phyloP scores from a whole-genome alignment of 2,888 invertebrate species.

The Ornithoptera priamus region DNA sequence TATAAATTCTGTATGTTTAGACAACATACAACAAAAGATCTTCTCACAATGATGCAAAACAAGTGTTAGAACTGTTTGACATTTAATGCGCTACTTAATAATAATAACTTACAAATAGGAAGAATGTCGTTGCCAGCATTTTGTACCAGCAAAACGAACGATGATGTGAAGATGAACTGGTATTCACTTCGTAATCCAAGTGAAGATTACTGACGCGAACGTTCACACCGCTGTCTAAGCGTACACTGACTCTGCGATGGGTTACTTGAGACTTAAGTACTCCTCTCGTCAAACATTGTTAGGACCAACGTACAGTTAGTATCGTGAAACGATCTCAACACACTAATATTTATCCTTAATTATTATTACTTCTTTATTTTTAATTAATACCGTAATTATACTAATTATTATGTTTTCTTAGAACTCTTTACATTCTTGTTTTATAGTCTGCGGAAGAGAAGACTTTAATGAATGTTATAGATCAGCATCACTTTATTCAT shows the following conservation, averaged over 20 bases:
- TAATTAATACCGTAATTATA: too few relatives aligned
- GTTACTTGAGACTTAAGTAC: constrained; percentile 15
- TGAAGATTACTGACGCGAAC: neutral
- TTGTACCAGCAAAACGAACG: neutral
- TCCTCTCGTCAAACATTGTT: neutral
- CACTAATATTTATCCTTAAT: constrained; percentile 6
- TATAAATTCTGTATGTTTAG: constrained; percentile 1
- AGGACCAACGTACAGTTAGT: constrained; percentile 2
- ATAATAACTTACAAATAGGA: constrained; percentile 21
- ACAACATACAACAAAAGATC: constrained; percentile 12
- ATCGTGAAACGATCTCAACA: neutral
- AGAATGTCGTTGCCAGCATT: constrained; percentile 8
- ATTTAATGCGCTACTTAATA: neutral
- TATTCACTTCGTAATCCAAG: constrained; percentile 1
- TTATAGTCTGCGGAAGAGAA: too few relatives aligned
- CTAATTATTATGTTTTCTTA: too few relatives aligned
- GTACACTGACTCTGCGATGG: constrained; percentile 8
- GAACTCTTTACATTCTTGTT: too few relatives aligned
- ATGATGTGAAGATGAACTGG: neutral
- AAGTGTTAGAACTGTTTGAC: neutral
- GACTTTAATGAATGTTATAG: too few relatives aligned
- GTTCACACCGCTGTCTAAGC: constrained; percentile 1
- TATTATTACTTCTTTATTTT: neutral
- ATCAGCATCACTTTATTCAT: too few relatives aligned
- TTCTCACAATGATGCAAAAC: neutral